Base-by-base conservation (phyloP, 2,888 invertebrate genomes). In the Brenthis daphne region DNA sequence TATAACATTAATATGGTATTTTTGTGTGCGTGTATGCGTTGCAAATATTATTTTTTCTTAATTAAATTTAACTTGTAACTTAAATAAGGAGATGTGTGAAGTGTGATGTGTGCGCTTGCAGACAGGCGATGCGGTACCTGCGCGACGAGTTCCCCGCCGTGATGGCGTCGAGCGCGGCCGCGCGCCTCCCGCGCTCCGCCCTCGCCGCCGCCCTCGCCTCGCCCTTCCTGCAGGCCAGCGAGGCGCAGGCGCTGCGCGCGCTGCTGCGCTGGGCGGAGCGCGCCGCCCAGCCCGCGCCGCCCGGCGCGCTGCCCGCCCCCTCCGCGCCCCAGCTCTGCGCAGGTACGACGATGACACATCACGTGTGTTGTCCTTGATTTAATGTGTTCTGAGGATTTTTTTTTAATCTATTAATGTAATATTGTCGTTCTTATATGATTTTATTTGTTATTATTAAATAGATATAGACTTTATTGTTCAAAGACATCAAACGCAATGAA, bases 71-170 rank as follows among this genome's bases (percentile, higher is more conserved):
- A 29, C 5, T 29, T 4, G 29, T 29, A 29, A 29, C 29, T 0
- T 29, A 5, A 4, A 5, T 29, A 4, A 4, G 29, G 54, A 4
- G 20, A n/a, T 2, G 16, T 24, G 54, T 54, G 29, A 11, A 14
- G 5, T 51, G 14, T 50, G 50, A n/a, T 50, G 0, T 13, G 50
- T 50, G 24, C 43, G 24, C 55, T 37, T 16, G 0, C 82, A 94
- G 96, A 13, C 97, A 98, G 87, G 98, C 98, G 64, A 94, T 97
- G 85, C 97, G 98, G 82, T 98, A 96, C 90, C 94, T 99, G 57
- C 94, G 97, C 54, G 99, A 99, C 89, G 99, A 99, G 90, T 99
- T 98, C 90, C 95, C 96, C 64, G 91, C 95, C 3, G 94, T 98
- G 43, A 94, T 96, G 77, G 94, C 96, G 69, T 95, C 96, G 4